Base-by-base conservation (phyloP, 2,888 invertebrate species). In the Pseudococcus longispinus region DNA sequence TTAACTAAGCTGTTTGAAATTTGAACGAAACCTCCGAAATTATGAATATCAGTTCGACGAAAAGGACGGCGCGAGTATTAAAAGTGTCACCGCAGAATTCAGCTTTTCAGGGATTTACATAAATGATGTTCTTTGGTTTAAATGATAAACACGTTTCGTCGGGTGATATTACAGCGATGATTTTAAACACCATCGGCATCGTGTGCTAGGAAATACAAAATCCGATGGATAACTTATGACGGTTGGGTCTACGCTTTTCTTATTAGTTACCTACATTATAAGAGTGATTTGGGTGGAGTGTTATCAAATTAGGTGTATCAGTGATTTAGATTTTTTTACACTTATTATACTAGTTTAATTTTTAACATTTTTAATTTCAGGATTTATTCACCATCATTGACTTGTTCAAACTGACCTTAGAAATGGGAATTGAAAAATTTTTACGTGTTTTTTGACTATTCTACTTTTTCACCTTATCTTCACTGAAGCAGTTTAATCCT, bases 121-220 rank as follows among this genome's bases (percentile, higher is more conserved):
- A 70, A 70, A 70, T 70, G 70, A 70, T 70, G 70, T 70, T 70
- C 70, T 70, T 70, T 29, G 13, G 29, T 70, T 70, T 29, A 29
- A 70, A 70, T 70, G 70, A 70, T 70, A 29, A 70, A 70, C 70
- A 70, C 29, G 70, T 70, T 70, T 70, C 29, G 15, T 70, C 70
- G 15, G 6, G 6, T 70, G 1, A 70, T 18, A 70, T 29, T 70
- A 37, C 9, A 70, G 70, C 70, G 29, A 15, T 70, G 29, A 70
- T 70, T 70, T 70, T 70, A 6, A 55, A 55, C 55, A 55, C 55
- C 18, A 55, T 55, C 65, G 26, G 18, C n/a, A 23, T 26, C 18
- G 70, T 18, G 11, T 29, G 18, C 8, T 29, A 6, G 9, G 29
- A 70, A 70, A 70, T 29, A 3, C 15, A 70, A 70, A 70, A 29